Base-by-base conservation (phyloP, 2,113 vertebrate species). In the Grammomys surdaster region DNA sequence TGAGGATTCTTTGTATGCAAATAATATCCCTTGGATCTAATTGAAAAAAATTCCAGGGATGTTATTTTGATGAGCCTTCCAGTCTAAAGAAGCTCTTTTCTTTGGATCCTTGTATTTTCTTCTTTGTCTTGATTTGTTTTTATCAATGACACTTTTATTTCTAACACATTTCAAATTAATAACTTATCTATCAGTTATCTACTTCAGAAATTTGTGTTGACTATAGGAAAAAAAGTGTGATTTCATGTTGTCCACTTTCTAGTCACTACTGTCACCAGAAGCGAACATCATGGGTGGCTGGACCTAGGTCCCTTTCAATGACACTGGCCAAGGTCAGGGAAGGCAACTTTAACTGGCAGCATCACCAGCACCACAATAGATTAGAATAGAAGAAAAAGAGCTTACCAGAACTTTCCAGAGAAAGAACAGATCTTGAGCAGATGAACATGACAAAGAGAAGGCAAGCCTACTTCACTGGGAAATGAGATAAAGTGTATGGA, bases 401-500 rank as follows among this genome's bases (percentile, higher is more conserved):
- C 77, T 92, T 93, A 26, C 36, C 33, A 91, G 93, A 31, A 60
- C 73, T 92, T 69, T 26, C 76, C 51, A 60, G 75, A 88, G 77
- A 65, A 94, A 88, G 58, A 54, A 40, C 2, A 63, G 40, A 22
- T 84, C 76, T 77, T 94, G 7, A 36, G n/a, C 51, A 73, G 77
- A 43, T 73, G 77, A 93, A 88, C 63, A 75, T 88, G 70, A 63
- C 48, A 31, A 51, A n/a, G 20, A 69, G 26, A 69, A 58, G 5
- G 12, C 22, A 33, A 48, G 54, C 70, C 80, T 40, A 36, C 65
- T 76, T 89, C 14, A 43, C 73, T 94, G 16, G 90, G 90, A 75
- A 88, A 88, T 56, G 78, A 87, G 76, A 89, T 73, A 84, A 96
- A 96, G 63, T 67, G 33, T 54, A 9, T 40, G 73, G 91, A 96